These are phyloP conservation scores for Cephalotes varians DNA, from an alignment of 2,888 invertebrate genomes.

Conservation along the genomic window DNA sequence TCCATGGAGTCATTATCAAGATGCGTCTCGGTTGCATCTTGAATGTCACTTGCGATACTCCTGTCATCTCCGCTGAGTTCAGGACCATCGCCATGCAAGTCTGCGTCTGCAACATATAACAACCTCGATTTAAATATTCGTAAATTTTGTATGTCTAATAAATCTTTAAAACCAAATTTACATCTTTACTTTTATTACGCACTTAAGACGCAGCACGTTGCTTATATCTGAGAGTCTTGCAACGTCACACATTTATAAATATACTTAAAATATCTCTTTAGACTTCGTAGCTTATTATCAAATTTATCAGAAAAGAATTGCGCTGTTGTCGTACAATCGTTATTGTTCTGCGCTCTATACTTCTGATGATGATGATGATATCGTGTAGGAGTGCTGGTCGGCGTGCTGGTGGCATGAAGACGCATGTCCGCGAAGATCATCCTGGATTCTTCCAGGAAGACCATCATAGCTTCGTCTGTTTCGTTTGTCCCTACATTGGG, in stretches of 20 bases:
- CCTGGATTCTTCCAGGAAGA: constrained; percentile 84
- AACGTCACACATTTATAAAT: no score
- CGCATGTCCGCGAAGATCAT: constrained; percentile 85
- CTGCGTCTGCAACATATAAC: constrained; percentile 87
- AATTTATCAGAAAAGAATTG: constrained; percentile 6
- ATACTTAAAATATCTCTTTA: background rate
- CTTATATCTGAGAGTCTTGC: no score
- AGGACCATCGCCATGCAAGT: constrained; percentile 88
- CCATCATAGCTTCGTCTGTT: constrained; percentile 78
- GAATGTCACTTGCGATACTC: constrained; percentile 88
- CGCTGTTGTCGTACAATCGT: constrained; percentile 80
- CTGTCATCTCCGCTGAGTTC: constrained; percentile 89
- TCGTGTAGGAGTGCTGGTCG: constrained; percentile 83
- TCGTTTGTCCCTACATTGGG: constrained; percentile 77
- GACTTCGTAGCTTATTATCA: background rate
- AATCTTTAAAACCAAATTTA: background rate
- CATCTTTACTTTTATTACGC: background rate
- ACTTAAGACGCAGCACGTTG: background rate
- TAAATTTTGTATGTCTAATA: background rate
- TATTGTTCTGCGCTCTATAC: constrained; percentile 84
- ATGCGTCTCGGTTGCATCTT: constrained; percentile 86
- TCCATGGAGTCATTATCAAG: constrained; percentile 89
- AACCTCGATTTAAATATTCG: background rate
- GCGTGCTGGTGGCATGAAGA: constrained; percentile 84
- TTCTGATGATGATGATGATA: constrained; percentile 80